Conservation (phyloP, 2,888 invertebrate species). For the Clanis bilineata region DNA sequence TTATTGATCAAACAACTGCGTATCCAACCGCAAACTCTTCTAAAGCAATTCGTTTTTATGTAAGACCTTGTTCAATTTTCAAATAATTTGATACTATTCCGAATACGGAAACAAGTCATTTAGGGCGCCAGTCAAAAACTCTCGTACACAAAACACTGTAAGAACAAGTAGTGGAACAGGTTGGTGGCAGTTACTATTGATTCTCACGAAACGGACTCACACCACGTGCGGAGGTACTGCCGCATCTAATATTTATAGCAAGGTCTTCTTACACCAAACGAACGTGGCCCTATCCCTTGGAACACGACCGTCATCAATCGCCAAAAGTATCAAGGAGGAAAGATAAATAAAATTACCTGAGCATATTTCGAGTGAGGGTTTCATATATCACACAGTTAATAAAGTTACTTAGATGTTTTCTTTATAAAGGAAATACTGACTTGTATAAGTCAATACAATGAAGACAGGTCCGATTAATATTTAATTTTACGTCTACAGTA, state of each 20-base stretch:
- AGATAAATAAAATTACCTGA: conserved; percentile 50
- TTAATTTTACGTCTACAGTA: conserved; percentile 12
- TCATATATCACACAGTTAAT: neutral
- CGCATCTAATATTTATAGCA: conserved; percentile 57
- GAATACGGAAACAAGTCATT: neutral
- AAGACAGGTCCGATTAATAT: conserved; percentile 2
- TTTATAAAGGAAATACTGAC: neutral
- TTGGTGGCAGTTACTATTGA: conserved; percentile 14
- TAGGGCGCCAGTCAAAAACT: neutral
- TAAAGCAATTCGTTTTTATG: neutral
- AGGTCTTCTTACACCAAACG: conserved; percentile 42
- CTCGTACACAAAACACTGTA: neutral
- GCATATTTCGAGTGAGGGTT: conserved; percentile 20
- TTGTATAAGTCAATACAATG: neutral
- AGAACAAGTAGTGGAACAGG: neutral
- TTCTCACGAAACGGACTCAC: conserved; percentile 5
- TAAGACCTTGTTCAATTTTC: neutral
- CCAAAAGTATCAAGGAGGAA: conserved; percentile 37
- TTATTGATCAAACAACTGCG: conserved; percentile 12
- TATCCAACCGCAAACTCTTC: neutral
- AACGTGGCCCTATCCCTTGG: conserved; percentile 33
- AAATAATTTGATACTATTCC: neutral
- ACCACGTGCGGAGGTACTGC: neutral
- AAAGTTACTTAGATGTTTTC: neutral
- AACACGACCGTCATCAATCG: conserved; percentile 54